These are phyloP conservation scores for Ivindomyrus marchei DNA, from an alignment of 2,113 vertebrate genomes.

Conservation along the genomic window DNA sequence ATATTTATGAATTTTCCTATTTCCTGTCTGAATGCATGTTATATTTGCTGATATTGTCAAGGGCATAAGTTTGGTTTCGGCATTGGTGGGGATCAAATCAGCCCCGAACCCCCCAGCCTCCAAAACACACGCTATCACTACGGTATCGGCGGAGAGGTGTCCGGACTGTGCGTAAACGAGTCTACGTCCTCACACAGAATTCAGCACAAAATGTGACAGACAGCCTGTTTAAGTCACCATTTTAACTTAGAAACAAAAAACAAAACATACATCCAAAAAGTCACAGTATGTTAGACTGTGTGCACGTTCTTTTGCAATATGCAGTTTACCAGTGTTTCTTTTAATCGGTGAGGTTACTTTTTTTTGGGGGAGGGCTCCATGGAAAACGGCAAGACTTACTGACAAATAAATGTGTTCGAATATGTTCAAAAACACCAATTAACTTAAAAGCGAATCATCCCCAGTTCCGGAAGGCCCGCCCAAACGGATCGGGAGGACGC, in stretches of 20 bases:
- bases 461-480: background rate
- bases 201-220: background rate
- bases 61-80: background rate
- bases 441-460: background rate
- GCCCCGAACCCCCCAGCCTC: background rate
- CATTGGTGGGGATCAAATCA: background rate
- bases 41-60: background rate
- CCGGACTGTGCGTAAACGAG: background rate
- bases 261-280: background rate
- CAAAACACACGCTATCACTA: background rate
- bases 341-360: too few relatives aligned
- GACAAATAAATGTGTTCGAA: background rate
- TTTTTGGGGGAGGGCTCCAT: background rate
- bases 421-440: background rate
- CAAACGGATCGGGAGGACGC: background rate
- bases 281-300: background rate
- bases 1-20: background rate
- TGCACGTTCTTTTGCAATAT: background rate
- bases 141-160: background rate
- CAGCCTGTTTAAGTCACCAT: background rate
- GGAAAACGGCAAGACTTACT: background rate
- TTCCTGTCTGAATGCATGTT: background rate
- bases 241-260: background rate
- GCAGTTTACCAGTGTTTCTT: background rate
- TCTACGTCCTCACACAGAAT: background rate